Evolutionary conservation across 2,113 vertebrate species (phyloP).

Genomic region (Ranitomeya imitator): DNA sequence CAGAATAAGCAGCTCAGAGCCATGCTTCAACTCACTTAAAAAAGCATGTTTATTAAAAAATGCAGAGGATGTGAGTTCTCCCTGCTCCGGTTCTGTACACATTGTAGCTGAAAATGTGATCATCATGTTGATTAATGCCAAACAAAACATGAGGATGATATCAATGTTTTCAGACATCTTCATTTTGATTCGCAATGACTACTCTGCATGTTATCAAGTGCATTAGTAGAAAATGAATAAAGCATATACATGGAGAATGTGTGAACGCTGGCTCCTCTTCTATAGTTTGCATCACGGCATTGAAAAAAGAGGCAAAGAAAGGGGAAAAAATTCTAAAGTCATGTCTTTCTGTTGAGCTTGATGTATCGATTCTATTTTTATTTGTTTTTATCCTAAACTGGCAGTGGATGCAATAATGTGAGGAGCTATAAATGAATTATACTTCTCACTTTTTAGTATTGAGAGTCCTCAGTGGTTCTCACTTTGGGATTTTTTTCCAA

Average conservation of each 20-base stretch:
- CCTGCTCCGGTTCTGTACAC: conserved; percentile 18
- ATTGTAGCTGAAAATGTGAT: conserved; percentile 34
- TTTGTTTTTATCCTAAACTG: background rate
- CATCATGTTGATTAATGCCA: conserved; percentile 49
- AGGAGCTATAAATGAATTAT: background rate
- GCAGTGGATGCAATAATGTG: background rate
- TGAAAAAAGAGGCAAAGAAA: background rate
- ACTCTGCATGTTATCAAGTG: background rate
- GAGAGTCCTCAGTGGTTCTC: too few relatives aligned
- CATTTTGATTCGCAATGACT: background rate
- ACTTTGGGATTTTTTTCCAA: background rate
- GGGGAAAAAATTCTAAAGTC: background rate
- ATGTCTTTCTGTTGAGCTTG: background rate
- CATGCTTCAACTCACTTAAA: conserved; percentile 34
- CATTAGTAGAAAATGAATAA: background rate
- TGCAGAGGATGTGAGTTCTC: conserved; percentile 38
- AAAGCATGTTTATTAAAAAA: conserved; percentile 53
- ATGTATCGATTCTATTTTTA: background rate
- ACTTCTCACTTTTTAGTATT: background rate
- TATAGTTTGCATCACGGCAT: background rate
- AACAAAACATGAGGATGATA: conserved; percentile 28
- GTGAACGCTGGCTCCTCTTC: background rate
- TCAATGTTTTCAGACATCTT: conserved; percentile 33
- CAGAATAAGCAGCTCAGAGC: conserved; percentile 43
- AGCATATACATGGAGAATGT: background rate